These are phyloP conservation scores for Uria aalge DNA, from an alignment of 2,113 vertebrate species.

Conservation along the genomic window DNA sequence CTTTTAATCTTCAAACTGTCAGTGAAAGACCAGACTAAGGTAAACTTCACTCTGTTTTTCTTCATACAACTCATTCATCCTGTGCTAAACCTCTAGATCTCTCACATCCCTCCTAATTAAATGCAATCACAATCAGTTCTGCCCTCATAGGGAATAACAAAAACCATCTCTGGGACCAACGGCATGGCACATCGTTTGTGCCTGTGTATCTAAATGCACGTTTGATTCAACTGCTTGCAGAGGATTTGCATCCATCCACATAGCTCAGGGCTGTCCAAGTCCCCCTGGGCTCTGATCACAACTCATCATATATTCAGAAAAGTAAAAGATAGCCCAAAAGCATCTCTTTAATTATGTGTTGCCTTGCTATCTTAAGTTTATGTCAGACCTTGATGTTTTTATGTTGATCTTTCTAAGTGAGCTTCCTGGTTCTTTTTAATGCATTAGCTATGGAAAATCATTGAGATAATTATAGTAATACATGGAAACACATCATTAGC, in stretches of 20 bases:
- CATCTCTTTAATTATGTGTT: constrained; percentile 63
- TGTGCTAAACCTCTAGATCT: neutral
- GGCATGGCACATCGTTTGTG: neutral
- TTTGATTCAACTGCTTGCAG: neutral
- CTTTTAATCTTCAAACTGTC: neutral
- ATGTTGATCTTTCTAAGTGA: constrained; percentile 68
- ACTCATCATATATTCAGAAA: constrained; percentile 32
- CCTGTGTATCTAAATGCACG: neutral
- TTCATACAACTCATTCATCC: neutral
- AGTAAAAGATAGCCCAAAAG: constrained; percentile 57
- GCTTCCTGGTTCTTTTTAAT: constrained; percentile 70
- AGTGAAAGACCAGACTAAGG: neutral
- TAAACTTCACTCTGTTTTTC: neutral
- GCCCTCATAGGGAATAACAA: neutral
- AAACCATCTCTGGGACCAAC: neutral
- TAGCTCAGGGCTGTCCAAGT: neutral
- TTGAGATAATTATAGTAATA: constrained; percentile 70
- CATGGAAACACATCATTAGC: constrained; percentile 72
- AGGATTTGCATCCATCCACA: constrained; percentile 12
- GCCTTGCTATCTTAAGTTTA: constrained; percentile 56
- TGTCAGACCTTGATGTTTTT: constrained; percentile 67
- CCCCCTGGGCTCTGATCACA: constrained; percentile 40
- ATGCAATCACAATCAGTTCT: neutral
- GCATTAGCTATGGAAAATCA: constrained; percentile 70
- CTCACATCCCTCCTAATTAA: neutral